phyloP scores from a whole-genome alignment of 2,888 invertebrate genomes.

The Eupithecia subumbrata region DNA sequence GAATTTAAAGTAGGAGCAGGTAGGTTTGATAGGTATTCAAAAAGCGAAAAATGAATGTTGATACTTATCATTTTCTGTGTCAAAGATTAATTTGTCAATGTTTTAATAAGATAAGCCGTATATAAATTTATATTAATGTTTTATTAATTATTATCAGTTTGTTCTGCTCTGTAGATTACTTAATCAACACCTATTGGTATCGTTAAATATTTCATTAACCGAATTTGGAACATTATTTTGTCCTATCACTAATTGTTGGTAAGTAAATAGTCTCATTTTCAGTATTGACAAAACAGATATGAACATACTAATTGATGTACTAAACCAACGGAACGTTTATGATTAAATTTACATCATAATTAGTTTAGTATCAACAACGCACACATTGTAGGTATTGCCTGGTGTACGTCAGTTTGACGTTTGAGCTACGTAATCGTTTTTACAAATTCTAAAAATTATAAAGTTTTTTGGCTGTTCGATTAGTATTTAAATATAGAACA shows the following conservation, averaged over 20 bases:
- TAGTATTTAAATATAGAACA: not conserved
- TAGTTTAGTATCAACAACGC: conserved; percentile 18
- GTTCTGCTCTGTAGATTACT: not conserved
- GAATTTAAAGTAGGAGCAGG: not conserved
- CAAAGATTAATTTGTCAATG: not conserved
- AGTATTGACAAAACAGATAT: conserved; percentile 28
- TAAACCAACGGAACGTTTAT: not conserved
- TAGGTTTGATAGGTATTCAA: not conserved
- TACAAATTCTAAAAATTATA: not conserved
- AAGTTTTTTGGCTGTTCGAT: not conserved
- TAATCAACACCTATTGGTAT: not conserved
- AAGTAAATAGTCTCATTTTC: conserved; percentile 35
- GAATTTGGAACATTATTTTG: conserved; percentile 18
- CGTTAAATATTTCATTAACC: conserved; percentile 2
- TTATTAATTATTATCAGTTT: not conserved
- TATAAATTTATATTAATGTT: not conserved
- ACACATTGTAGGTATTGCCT: not conserved
- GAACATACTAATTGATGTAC: conserved; percentile 10
- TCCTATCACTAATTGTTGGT: conserved; percentile 36
- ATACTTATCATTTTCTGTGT: not conserved
- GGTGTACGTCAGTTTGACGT: not conserved
- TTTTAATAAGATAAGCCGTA: not conserved
- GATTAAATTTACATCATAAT: conserved; percentile 32
- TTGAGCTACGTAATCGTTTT: not conserved
- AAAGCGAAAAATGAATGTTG: not conserved